These are phyloP conservation scores for Rhagologus leucostigma DNA, from an alignment of 2,113 vertebrate species.

Conservation along the genomic window DNA sequence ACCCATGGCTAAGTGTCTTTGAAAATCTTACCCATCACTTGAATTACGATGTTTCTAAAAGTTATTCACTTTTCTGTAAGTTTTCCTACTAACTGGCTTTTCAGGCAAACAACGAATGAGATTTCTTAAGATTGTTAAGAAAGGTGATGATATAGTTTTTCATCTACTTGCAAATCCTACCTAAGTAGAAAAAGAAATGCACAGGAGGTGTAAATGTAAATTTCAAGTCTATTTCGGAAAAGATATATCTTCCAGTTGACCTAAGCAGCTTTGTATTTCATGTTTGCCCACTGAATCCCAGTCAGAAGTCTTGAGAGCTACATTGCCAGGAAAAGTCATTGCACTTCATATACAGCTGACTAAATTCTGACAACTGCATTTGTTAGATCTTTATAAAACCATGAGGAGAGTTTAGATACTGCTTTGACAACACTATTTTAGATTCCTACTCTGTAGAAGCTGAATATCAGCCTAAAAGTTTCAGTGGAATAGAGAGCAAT, in stretches of 20 bases:
- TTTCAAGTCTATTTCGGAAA: neutral
- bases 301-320: neutral
- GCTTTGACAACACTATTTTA: neutral
- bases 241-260: neutral
- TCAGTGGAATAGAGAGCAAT: neutral
- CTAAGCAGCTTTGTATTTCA: neutral
- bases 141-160: neutral
- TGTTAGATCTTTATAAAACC: neutral
- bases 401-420: neutral
- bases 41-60: neutral
- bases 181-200: neutral
- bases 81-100: neutral
- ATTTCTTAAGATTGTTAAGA: neutral
- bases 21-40: neutral
- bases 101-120: neutral
- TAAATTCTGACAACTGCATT: neutral
- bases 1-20: neutral
- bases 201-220: neutral
- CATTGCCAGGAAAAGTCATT: neutral
- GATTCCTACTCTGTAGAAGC: neutral
- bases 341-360: neutral
- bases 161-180: neutral
- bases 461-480: neutral
- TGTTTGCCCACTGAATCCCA: neutral
- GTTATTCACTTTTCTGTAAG: neutral